These are phyloP conservation scores for Clavelina lepadiformis DNA, from an alignment of 23 tunicate genomes.

Conservation along the genomic window DNA sequence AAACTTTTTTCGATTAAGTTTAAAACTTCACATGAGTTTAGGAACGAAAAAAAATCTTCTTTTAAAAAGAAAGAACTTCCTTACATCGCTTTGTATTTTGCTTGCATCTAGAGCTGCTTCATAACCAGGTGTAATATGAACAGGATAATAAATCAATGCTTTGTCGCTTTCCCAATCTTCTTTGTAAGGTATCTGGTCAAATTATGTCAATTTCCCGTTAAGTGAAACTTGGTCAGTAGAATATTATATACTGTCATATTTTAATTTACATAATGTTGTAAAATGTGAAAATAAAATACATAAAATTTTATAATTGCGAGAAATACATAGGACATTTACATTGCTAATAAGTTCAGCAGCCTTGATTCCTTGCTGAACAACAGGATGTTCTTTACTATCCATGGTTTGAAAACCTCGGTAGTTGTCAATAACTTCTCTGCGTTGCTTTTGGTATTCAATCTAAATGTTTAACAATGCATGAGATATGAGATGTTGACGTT, in stretches of 20 bases:
- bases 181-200: conserved; percentile 62
- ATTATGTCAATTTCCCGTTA: too few species aligned
- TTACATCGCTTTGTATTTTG: conserved; percentile 69
- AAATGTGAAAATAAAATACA: too few species aligned
- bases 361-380: conserved; percentile 86
- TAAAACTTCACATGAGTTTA: not conserved
- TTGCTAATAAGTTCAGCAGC: conserved; percentile 89
- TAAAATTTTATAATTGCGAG: too few species aligned
- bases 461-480: too few species aligned
- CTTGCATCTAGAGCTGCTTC: conserved; percentile 56
- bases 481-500: too few species aligned
- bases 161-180: conserved; percentile 95
- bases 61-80: conserved; percentile 11
- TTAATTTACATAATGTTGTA: too few species aligned
- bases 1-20: not conserved
- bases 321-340: conserved; percentile 22
- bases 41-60: not conserved
- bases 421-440: conserved; percentile 49
- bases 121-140: conserved; percentile 93
- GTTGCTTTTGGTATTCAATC: conserved; percentile 77
- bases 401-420: conserved; percentile 92
- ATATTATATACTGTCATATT: too few species aligned
- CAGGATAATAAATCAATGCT: conserved; percentile 81
- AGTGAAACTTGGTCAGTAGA: too few species aligned
- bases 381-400: conserved; percentile 85